Evolutionary conservation across 2,797 vertebrate genomes (phyloP).

Genomic region (Tokudaia muenninki): DNA sequence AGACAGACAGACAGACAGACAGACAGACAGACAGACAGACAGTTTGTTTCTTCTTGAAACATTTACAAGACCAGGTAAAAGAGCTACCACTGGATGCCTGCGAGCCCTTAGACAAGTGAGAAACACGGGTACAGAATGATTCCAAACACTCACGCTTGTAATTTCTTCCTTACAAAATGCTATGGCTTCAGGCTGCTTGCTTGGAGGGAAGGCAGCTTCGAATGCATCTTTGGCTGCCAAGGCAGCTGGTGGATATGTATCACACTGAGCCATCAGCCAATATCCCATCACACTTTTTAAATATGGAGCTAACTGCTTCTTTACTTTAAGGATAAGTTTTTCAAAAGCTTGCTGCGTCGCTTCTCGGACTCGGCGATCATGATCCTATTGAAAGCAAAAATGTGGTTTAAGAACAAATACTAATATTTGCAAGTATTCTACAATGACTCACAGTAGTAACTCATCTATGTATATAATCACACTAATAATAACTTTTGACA

Average conservation of each 20-base stretch:
- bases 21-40: background rate
- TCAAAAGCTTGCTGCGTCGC: slow-evolving; percentile 97
- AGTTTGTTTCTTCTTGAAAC: background rate
- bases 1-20: background rate
- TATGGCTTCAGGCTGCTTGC: slow-evolving; percentile 96
- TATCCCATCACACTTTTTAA: slow-evolving; percentile 98
- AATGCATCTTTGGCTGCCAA: slow-evolving; percentile 95
- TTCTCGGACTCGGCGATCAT: slow-evolving; percentile 97
- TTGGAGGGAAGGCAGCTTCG: slow-evolving; percentile 94
- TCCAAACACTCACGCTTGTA: slow-evolving; percentile 91
- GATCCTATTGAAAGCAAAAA: slow-evolving; percentile 90
- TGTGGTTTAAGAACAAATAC: slow-evolving; percentile 63
- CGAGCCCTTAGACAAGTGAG: slow-evolving; percentile 3
- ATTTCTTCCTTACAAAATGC: slow-evolving; percentile 98
- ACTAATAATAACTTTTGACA: background rate
- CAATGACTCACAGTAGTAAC: slow-evolving; percentile 37
- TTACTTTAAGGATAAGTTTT: slow-evolving; percentile 97
- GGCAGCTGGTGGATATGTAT: slow-evolving; percentile 95
- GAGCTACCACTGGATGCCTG: background rate
- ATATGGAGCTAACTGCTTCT: slow-evolving; percentile 96
- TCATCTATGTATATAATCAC: background rate
- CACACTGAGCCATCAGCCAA: slow-evolving; percentile 98
- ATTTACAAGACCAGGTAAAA: background rate
- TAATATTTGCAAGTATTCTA: slow-evolving; percentile 29
- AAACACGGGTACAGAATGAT: background rate